Evolutionary conservation across 2,888 invertebrate genomes (phyloP).

Genomic region (Spilarctia lutea): DNA sequence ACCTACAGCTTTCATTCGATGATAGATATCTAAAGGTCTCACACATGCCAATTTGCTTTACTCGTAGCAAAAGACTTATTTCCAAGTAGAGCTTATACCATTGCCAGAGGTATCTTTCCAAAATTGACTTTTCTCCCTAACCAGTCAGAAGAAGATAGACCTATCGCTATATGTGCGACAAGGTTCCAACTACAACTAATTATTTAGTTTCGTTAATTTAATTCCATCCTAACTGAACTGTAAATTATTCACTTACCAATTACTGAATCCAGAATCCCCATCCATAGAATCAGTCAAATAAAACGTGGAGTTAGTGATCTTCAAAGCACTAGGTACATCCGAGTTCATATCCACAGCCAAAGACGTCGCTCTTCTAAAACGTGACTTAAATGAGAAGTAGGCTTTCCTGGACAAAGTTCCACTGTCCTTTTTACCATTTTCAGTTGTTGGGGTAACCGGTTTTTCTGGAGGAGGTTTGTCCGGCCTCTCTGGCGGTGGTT

Average conservation of each 20-base stretch:
- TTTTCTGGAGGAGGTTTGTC: constrained; percentile 73
- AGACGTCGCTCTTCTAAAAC: constrained; percentile 87
- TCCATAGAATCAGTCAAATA: constrained; percentile 90
- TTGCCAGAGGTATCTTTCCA: too few relatives aligned
- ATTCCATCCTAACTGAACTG: neutral
- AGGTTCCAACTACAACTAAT: neutral
- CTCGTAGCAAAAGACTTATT: too few relatives aligned
- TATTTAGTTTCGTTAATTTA: neutral
- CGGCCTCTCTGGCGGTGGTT: constrained; percentile 69
- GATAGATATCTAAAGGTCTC: too few relatives aligned
- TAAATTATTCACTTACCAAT: constrained; percentile 69
- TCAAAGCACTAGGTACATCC: constrained; percentile 84
- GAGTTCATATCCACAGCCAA: constrained; percentile 83
- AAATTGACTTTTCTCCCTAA: too few relatives aligned
- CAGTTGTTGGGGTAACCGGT: constrained; percentile 73
- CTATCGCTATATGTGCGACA: neutral
- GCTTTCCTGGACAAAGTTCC: constrained; percentile 79
- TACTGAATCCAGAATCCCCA: constrained; percentile 88
- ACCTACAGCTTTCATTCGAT: too few relatives aligned
- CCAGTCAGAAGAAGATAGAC: too few relatives aligned
- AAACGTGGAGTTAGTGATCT: constrained; percentile 89
- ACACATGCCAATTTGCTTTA: too few relatives aligned
- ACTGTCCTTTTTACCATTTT: constrained; percentile 72
- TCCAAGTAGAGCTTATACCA: too few relatives aligned
- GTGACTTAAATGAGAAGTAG: constrained; percentile 87